Evolutionary conservation across 64 coral and sea anemone species (phyloP).

Genomic region (Platygyra sinensis): DNA sequence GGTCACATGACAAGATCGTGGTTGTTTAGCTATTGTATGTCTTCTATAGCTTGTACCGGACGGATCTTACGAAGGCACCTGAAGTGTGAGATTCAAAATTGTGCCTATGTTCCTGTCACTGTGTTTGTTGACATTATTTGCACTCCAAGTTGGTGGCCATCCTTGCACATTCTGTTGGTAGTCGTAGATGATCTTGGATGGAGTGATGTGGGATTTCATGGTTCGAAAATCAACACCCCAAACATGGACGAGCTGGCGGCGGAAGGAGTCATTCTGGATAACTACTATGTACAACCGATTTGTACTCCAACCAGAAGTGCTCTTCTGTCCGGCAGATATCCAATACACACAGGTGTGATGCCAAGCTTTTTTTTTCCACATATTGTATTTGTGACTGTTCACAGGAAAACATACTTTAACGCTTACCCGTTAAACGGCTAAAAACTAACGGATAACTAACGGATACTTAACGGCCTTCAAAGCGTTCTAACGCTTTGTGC

Average conservation of each 20-base stretch:
- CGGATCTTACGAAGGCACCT: too few relatives aligned
- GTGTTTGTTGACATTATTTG: background rate
- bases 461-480: too few relatives aligned
- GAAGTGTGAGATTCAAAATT: background rate
- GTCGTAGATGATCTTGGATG: slow-evolving; percentile 61
- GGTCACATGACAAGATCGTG: too few relatives aligned
- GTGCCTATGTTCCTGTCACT: background rate
- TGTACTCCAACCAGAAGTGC: slow-evolving; percentile 53
- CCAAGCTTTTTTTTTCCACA: background rate
- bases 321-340: slow-evolving; percentile 46
- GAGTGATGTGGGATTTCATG: slow-evolving; percentile 74
- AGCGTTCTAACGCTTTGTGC: too few relatives aligned
- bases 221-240: slow-evolving; percentile 57
- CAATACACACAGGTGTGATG: slow-evolving; percentile 54
- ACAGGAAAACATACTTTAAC: too few relatives aligned
- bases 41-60: too few relatives aligned
- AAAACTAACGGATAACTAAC: too few relatives aligned
- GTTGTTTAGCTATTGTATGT: too few relatives aligned
- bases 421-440: too few relatives aligned
- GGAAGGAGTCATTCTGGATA: slow-evolving; percentile 56
- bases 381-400: too few relatives aligned
- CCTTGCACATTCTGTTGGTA: slow-evolving; percentile 44
- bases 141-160: background rate
- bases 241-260: slow-evolving; percentile 62
- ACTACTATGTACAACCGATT: slow-evolving; percentile 65